Evolutionary conservation across 2,888 invertebrate genomes (phyloP).

Genomic region (Dermolepida albohirtum): DNA sequence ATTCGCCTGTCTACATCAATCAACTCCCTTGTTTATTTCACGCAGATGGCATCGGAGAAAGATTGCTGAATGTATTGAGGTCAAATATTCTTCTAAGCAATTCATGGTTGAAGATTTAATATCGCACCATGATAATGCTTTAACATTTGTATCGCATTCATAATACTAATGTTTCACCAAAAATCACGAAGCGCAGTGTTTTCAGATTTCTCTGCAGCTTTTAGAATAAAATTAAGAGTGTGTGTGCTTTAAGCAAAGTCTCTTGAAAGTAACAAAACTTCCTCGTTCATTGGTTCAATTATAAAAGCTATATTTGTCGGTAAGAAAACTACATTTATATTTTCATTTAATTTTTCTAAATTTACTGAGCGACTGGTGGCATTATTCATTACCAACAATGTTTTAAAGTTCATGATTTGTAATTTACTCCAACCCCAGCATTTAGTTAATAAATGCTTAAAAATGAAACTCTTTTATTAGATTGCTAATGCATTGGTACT

Average conservation of each 20-base stretch:
- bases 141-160: constrained; percentile 23
- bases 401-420: constrained; percentile 5
- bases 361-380: too few relatives aligned
- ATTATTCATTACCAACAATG: too few relatives aligned
- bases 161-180: constrained; percentile 36
- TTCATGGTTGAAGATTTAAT: constrained; percentile 27
- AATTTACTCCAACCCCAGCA: too few relatives aligned
- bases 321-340: background rate
- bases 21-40: too few relatives aligned
- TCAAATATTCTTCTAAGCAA: constrained; percentile 25
- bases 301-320: background rate
- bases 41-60: too few relatives aligned
- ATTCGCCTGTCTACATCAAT: too few relatives aligned
- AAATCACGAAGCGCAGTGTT: constrained; percentile 23
- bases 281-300: constrained; percentile 17
- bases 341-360: too few relatives aligned
- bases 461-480: too few relatives aligned
- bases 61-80: too few relatives aligned
- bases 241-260: constrained; percentile 1
- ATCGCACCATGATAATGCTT: constrained; percentile 30
- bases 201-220: constrained; percentile 9
- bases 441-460: too few relatives aligned
- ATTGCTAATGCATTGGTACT: background rate
- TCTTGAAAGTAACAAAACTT: constrained; percentile 11
- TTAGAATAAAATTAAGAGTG: constrained; percentile 9